Percentiles rank a stretch among this genome's conserved stretches.
phyloP scores from a whole-genome alignment of 2,888 invertebrate genomes.

The Scaptomyza reducta region DNA sequence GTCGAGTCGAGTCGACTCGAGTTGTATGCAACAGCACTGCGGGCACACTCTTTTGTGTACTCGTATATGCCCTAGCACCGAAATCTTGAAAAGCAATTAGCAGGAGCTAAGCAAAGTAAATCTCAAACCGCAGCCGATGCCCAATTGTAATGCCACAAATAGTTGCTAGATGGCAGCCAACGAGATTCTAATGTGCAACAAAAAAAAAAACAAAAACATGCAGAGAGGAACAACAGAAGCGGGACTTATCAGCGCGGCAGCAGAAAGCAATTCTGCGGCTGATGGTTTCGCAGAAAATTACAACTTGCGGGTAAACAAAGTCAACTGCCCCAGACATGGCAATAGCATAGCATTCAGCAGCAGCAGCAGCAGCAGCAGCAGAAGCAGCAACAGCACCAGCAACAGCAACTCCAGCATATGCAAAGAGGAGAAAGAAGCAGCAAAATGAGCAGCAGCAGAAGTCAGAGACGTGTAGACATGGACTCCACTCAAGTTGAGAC shows the following conservation, averaged over 20 bases:
- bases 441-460: not conserved
- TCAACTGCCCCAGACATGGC: conserved; percentile 44
- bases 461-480: conserved; percentile 27
- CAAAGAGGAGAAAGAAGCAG: conserved; percentile 10
- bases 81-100: conserved; percentile 75
- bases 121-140: conserved; percentile 48
- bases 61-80: conserved; percentile 55
- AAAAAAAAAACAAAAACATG: not conserved
- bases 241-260: conserved; percentile 72
- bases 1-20: not conserved
- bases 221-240: conserved; percentile 52
- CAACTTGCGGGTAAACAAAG: conserved; percentile 79
- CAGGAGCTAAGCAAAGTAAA: conserved; percentile 53
- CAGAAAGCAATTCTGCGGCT: conserved; percentile 71
- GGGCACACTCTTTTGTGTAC: conserved; percentile 1
- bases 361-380: not conserved
- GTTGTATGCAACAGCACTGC: conserved; percentile 9
- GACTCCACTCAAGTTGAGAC: conserved; percentile 46
- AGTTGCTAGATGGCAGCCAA: conserved; percentile 15
- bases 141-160: conserved; percentile 64
- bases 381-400: not conserved
- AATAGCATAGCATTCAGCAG: conserved; percentile 7
- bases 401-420: not conserved
- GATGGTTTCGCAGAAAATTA: conserved; percentile 77
- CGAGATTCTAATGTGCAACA: conserved; percentile 16